These are phyloP conservation scores for Agrypnus murinus DNA, from an alignment of 2,888 invertebrate species.

Conservation along the genomic window DNA sequence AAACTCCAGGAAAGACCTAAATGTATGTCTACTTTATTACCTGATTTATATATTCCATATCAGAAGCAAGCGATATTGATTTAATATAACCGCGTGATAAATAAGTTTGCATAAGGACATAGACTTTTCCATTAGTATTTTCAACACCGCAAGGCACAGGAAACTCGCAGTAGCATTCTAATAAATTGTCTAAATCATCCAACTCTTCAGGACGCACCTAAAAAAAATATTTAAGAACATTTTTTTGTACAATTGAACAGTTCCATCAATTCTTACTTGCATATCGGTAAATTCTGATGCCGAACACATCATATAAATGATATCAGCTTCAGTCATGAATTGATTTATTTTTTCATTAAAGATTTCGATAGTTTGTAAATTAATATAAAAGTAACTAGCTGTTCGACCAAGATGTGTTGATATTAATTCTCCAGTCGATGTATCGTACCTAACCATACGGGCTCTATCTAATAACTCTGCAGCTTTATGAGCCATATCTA, in stretches of 20 bases:
- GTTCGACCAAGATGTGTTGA: conserved; percentile 94
- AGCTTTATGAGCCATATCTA: conserved; percentile 84
- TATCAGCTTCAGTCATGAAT: conserved; percentile 89
- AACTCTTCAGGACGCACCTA: conserved; percentile 96
- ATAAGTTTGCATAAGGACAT: conserved; percentile 93
- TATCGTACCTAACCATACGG: conserved; percentile 94
- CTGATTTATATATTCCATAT: conserved; percentile 92
- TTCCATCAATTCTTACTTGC: conserved; percentile 72
- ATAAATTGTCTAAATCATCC: conserved; percentile 88
- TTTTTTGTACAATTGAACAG: conserved; percentile 15
- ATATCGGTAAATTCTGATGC: conserved; percentile 97
- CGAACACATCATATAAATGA: conserved; percentile 92
- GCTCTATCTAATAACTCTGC: conserved; percentile 93
- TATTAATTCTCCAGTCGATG: conserved; percentile 86
- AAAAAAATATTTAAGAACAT: conserved; percentile 40
- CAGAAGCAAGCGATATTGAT: conserved; percentile 90
- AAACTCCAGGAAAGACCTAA: too few species aligned
- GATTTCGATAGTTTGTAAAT: conserved; percentile 94
- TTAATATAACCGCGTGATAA: conserved; percentile 88
- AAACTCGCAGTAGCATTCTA: conserved; percentile 83
- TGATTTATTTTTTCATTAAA: conserved; percentile 89
- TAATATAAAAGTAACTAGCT: conserved; percentile 98
- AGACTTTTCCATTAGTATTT: conserved; percentile 95
- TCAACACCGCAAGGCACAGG: conserved; percentile 89
- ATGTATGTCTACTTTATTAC: too few species aligned